These are phyloP conservation scores for Ooceraea biroi DNA, from an alignment of 1,140 invertebrate genomes.

Conservation along the genomic window DNA sequence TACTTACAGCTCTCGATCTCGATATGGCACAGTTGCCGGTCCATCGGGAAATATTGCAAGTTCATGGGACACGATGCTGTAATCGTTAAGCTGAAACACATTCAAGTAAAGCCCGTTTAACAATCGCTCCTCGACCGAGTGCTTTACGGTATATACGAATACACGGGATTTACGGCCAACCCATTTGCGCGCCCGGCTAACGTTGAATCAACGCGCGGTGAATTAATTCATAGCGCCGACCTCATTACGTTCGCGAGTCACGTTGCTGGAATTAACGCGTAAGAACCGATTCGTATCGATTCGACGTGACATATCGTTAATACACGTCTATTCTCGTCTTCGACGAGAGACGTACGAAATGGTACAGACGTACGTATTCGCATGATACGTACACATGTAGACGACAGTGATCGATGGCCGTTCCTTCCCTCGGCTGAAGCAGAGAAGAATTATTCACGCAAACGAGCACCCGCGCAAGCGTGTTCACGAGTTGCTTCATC, in stretches of 20 bases:
- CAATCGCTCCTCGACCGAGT: constrained; percentile 17
- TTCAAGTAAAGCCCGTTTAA: constrained; percentile 40
- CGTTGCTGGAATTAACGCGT: constrained; percentile 19
- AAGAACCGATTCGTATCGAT: constrained; percentile 38
- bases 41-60: constrained; percentile 98
- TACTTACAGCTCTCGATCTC: constrained; percentile 99
- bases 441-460: constrained; percentile 48
- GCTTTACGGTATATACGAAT: constrained; percentile 19
- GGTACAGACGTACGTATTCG: constrained; percentile 34
- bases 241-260: constrained; percentile 40
- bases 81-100: constrained; percentile 95
- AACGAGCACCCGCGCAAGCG: background rate
- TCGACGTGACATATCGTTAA: constrained; percentile 33
- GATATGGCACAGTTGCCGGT: constrained; percentile 97
- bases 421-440: background rate
- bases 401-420: constrained; percentile 31
- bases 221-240: constrained; percentile 41
- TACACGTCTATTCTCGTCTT: constrained; percentile 33
- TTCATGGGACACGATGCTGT: constrained; percentile 99
- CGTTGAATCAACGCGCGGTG: constrained; percentile 13
- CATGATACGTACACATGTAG: constrained; percentile 29
- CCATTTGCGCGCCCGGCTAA: constrained; percentile 25
- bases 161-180: constrained; percentile 15
- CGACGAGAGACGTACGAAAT: constrained; percentile 22
- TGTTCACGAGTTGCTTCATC: constrained; percentile 19